Conservation (phyloP, 2,113 vertebrate species). For the Catharus minimus region DNA sequence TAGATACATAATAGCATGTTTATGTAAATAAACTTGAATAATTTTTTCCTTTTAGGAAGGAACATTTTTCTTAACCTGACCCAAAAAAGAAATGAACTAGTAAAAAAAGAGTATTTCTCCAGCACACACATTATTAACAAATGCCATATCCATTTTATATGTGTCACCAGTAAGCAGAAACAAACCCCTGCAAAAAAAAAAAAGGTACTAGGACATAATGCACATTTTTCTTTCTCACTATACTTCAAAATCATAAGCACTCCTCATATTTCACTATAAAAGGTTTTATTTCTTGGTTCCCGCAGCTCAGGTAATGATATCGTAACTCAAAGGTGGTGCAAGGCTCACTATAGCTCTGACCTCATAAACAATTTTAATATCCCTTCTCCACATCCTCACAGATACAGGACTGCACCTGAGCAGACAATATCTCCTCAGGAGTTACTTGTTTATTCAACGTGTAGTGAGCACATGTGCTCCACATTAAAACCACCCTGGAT, state of each 20-base stretch:
- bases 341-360: conserved; percentile 12
- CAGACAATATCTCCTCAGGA: neutral
- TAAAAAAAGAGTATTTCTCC: conserved; percentile 35
- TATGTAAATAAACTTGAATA: conserved; percentile 52
- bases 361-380: conserved; percentile 48
- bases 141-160: neutral
- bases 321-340: conserved; percentile 51
- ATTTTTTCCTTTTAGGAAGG: conserved; percentile 41
- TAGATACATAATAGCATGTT: neutral
- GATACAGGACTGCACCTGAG: neutral
- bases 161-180: conserved; percentile 1
- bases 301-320: conserved; percentile 61
- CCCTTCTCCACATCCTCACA: conserved; percentile 9
- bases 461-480: neutral
- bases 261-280: conserved; percentile 35
- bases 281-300: conserved; percentile 55
- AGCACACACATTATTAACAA: conserved; percentile 38
- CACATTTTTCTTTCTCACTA: conserved; percentile 29
- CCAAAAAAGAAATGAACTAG: neutral
- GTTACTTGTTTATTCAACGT: neutral
- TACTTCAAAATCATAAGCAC: conserved; percentile 51
- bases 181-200: neutral
- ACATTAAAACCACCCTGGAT: neutral
- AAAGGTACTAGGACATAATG: neutral
- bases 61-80: conserved; percentile 4